Conservation (phyloP, 2,113 vertebrate species). For the Clarias batrachus region DNA sequence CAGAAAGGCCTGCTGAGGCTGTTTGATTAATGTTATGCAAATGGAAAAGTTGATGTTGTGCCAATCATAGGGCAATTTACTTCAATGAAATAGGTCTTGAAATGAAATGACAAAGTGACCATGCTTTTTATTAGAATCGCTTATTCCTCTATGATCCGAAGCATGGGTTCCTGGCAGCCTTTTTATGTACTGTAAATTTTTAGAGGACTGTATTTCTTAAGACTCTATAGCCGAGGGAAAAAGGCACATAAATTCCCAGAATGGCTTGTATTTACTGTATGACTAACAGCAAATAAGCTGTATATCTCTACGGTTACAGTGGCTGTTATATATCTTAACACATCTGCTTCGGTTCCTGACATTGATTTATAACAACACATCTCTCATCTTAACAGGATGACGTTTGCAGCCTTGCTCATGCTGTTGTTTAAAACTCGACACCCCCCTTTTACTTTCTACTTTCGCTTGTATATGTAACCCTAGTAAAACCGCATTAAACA, state of each 20-base stretch:
- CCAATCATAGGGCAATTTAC: slow-evolving; percentile 60
- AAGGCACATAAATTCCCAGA: slow-evolving; percentile 56
- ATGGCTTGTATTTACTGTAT: slow-evolving; percentile 59
- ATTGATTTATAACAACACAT: background rate
- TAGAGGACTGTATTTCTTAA: slow-evolving; percentile 60
- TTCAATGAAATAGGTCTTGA: slow-evolving; percentile 52
- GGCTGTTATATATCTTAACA: slow-evolving; percentile 1
- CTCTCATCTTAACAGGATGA: background rate
- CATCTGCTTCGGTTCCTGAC: background rate
- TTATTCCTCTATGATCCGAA: slow-evolving; percentile 60
- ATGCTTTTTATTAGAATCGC: slow-evolving; percentile 50
- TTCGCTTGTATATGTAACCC: background rate
- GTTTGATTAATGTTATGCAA: slow-evolving; percentile 41
- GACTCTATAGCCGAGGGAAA: slow-evolving; percentile 38
- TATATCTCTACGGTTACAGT: slow-evolving; percentile 6
- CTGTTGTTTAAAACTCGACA: background rate
- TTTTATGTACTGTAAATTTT: slow-evolving; percentile 64
- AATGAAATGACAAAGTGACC: slow-evolving; percentile 50
- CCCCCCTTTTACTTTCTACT: no score
- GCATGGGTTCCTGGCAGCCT: slow-evolving; percentile 56
- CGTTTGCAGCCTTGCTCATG: background rate
- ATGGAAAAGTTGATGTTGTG: slow-evolving; percentile 36
- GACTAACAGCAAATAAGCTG: slow-evolving; percentile 17
- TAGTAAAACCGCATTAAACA: background rate
- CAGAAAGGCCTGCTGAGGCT: slow-evolving; percentile 16